Evolutionary conservation across 2,888 invertebrate species (phyloP).

Genomic region (Rhingia rostrata): DNA sequence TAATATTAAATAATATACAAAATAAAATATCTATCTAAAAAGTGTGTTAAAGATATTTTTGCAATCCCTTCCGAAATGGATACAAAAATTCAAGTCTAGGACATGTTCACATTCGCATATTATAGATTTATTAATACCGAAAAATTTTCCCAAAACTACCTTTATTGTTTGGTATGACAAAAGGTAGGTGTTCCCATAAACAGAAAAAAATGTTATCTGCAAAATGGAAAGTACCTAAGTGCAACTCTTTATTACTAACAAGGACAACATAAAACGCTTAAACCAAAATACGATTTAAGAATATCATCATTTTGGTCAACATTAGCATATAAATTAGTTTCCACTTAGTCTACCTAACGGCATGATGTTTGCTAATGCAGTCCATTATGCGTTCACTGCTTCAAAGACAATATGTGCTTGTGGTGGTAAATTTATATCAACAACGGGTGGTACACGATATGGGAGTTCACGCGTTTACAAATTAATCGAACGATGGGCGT

Average conservation of each 20-base stretch:
- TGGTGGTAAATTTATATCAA: constrained; percentile 56
- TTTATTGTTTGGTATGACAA: too few species aligned
- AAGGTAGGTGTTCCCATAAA: too few species aligned
- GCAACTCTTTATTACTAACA: constrained; percentile 19
- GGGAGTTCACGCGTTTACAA: constrained; percentile 24
- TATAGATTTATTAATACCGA: too few species aligned
- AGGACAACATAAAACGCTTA: constrained; percentile 4
- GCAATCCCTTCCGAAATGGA: too few species aligned
- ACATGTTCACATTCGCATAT: too few species aligned
- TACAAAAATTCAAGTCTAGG: too few species aligned
- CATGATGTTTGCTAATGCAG: constrained; percentile 57
- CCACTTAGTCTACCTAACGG: constrained; percentile 27
- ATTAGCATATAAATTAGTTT: constrained; percentile 68
- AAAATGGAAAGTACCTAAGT: not conserved
- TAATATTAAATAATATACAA: too few species aligned
- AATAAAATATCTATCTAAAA: too few species aligned
- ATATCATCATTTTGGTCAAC: constrained; percentile 48
- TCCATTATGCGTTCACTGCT: constrained; percentile 14
- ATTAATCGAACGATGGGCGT: constrained; percentile 29
- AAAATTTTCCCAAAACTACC: too few species aligned
- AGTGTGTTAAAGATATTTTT: too few species aligned
- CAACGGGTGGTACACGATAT: constrained; percentile 32
- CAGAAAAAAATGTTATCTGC: too few species aligned
- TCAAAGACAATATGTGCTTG: constrained; percentile 44
- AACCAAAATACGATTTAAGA: constrained; percentile 32